Conservation (phyloP, 30 jellyfish, hydroid and myxozoan genomes). For the Catostylus mosaicus region DNA sequence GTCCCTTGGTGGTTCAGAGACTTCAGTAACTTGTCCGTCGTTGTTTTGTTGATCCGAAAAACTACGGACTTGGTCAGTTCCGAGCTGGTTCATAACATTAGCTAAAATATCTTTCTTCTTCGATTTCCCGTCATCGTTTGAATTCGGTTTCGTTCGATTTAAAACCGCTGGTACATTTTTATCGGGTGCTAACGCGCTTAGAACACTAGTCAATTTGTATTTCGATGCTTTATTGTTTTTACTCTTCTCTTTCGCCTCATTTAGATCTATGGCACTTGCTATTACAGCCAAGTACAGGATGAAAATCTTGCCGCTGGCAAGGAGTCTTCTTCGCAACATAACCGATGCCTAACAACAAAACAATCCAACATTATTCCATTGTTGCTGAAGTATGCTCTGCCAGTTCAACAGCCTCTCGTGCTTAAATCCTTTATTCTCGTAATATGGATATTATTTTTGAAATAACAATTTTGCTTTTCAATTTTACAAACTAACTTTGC, state of each 20-base stretch:
- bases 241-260: slow-evolving; percentile 8
- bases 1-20: slow-evolving; percentile 54
- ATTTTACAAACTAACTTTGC: neutral
- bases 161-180: neutral
- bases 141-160: slow-evolving; percentile 32
- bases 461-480: neutral
- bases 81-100: slow-evolving; percentile 58
- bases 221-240: slow-evolving; percentile 32
- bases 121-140: neutral
- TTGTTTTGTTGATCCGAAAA: neutral
- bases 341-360: neutral
- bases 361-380: slow-evolving; percentile 47
- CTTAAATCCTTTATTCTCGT: too few species aligned
- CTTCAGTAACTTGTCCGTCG: slow-evolving; percentile 17
- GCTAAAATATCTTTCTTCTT: slow-evolving; percentile 85
- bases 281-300: slow-evolving; percentile 17
- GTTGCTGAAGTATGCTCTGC: neutral
- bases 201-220: slow-evolving; percentile 75
- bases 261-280: neutral
- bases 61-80: slow-evolving; percentile 14
- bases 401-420: neutral
- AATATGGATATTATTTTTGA: too few species aligned
- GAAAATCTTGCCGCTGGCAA: slow-evolving; percentile 8
- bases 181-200: slow-evolving; percentile 88
- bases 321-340: slow-evolving; percentile 25